Evolutionary conservation across 2,888 invertebrate species (phyloP).

Genomic region (Polydrusus pterygomalis): DNA sequence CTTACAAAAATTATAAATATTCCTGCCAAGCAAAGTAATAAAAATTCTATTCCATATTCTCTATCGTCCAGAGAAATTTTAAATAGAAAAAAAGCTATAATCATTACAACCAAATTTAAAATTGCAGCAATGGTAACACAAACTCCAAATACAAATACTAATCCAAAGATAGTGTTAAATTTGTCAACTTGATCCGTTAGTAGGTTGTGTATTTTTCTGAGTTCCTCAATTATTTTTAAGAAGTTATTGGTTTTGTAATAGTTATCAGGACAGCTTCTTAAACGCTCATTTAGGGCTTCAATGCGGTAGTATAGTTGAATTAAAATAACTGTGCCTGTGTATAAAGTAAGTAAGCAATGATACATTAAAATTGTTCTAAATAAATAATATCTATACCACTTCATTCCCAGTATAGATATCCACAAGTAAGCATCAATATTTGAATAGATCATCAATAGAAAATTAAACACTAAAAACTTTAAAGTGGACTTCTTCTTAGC

Average conservation of each 20-base stretch:
- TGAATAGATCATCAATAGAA: neutral
- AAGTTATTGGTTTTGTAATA: neutral
- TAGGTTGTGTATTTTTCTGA: slow-evolving; percentile 6
- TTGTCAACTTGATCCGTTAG: slow-evolving; percentile 16
- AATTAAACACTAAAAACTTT: neutral
- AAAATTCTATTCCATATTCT: neutral
- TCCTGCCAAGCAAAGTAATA: neutral
- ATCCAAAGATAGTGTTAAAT: slow-evolving; percentile 20
- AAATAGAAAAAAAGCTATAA: slow-evolving; percentile 9
- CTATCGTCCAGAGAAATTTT: neutral
- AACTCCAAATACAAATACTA: slow-evolving; percentile 11
- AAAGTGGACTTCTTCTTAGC: neutral
- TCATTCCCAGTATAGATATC: slow-evolving; percentile 2
- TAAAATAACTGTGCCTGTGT: slow-evolving; percentile 6
- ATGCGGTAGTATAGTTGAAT: slow-evolving; percentile 3
- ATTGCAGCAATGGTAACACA: neutral
- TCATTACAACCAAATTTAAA: slow-evolving; percentile 7
- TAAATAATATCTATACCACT: neutral
- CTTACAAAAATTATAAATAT: slow-evolving; percentile 20
- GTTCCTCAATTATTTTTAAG: neutral
- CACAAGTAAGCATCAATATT: neutral
- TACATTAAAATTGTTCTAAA: neutral
- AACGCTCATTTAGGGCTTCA: slow-evolving; percentile 2
- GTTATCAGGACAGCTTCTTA: neutral
- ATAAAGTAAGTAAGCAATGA: neutral